These are phyloP conservation scores for Onychomys arenicola DNA, from an alignment of 2,797 vertebrate genomes.

Conservation along the genomic window DNA sequence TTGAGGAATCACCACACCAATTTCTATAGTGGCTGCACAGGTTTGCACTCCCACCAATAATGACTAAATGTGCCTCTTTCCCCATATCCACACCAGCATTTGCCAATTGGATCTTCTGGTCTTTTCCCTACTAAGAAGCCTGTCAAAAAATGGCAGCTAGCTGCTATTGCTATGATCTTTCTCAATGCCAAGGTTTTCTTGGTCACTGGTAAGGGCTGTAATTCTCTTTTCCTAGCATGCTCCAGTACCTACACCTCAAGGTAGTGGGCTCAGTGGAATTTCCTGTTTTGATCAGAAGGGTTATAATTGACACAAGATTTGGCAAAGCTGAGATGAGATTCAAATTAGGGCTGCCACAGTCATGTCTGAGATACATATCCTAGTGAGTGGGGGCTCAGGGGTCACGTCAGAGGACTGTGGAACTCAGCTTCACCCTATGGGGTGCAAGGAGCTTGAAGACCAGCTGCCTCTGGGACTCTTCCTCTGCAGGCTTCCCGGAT, in stretches of 20 bases:
- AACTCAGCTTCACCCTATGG: not conserved
- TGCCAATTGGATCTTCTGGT: not conserved
- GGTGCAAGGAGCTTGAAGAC: not conserved
- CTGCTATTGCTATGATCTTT: not conserved
- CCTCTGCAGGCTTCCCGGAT: conserved; percentile 43
- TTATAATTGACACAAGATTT: not conserved
- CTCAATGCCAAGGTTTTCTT: not conserved
- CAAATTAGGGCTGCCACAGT: not conserved
- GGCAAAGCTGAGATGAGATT: not conserved
- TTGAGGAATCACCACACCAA: not conserved
- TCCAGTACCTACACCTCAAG: not conserved
- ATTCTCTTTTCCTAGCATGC: not conserved
- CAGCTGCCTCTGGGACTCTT: not conserved
- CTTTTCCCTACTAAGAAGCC: not conserved
- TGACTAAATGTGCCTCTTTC: not conserved
- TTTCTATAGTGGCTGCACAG: not conserved
- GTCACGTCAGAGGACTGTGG: not conserved
- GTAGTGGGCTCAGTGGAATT: not conserved
- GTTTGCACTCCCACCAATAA: not conserved
- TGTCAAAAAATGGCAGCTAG: not conserved
- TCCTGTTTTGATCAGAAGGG: not conserved
- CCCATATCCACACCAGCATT: no score
- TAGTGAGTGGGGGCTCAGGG: conserved; percentile 63
- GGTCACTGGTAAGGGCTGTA: not conserved
- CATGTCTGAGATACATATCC: conserved; percentile 45